A percentile compares a stretch with the other conserved stretches of the same genome.
phyloP scores from a whole-genome alignment of 2,797 vertebrate species.

The Aldrovandia affinis region DNA sequence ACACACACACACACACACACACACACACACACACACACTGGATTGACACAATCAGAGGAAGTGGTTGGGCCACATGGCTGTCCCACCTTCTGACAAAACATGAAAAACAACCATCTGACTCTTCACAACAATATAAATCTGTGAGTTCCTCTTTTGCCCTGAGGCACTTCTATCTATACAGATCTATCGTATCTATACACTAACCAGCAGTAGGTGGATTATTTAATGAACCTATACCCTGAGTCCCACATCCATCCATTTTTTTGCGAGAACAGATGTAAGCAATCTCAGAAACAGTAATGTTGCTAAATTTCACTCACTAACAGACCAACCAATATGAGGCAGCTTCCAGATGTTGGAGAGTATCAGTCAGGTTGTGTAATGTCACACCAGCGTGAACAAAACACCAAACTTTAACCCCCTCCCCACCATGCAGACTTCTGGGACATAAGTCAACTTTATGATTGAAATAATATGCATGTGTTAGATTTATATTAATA shows the following conservation, averaged over 20 bases:
- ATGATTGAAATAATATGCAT: background rate
- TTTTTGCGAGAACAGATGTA: background rate
- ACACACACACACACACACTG: slow-evolving; percentile 36
- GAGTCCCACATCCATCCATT: background rate
- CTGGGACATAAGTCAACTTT: background rate
- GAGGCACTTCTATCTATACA: too few species aligned
- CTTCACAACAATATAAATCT: slow-evolving; percentile 23
- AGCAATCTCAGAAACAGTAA: background rate
- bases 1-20: slow-evolving; percentile 15
- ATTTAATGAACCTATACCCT: background rate
- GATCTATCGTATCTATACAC: too few species aligned
- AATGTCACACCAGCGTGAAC: background rate
- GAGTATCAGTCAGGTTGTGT: background rate
- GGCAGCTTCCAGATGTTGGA: background rate
- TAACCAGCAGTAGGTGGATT: background rate
- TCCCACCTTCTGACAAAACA: slow-evolving; percentile 63
- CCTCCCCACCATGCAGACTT: background rate
- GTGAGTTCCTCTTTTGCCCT: background rate
- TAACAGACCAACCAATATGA: background rate
- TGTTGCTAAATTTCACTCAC: background rate
- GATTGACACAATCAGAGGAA: slow-evolving; percentile 66
- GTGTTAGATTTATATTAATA: background rate
- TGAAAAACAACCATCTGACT: slow-evolving; percentile 41
- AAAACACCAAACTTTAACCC: background rate
- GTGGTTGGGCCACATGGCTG: slow-evolving; percentile 75